These are phyloP conservation scores for Oncorhynchus clarkii DNA, from an alignment of 2,113 vertebrate genomes.

Conservation along the genomic window DNA sequence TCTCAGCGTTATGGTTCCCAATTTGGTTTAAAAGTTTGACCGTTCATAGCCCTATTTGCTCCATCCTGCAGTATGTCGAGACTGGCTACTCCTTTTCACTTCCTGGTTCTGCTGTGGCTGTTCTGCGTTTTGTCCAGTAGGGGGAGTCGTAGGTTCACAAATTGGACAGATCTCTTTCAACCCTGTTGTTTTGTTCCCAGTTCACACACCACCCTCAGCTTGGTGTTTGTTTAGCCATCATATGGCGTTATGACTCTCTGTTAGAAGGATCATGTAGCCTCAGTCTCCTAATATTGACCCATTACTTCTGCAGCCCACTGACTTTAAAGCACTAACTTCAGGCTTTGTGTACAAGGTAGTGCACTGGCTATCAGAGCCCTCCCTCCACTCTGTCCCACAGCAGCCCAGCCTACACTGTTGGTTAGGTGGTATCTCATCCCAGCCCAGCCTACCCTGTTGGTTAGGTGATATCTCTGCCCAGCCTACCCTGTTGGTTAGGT, in stretches of 20 bases:
- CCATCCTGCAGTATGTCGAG: background rate
- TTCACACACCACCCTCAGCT: background rate
- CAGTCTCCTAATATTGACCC: background rate
- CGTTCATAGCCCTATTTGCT: no score
- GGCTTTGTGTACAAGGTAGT: no score
- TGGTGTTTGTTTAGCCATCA: background rate
- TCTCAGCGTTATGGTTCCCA: no score
- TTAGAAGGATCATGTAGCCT: background rate
- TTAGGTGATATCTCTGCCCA: background rate
- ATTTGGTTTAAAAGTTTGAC: no score
- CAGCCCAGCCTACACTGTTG: no score
- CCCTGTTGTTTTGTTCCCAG: background rate
- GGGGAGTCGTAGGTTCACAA: background rate
- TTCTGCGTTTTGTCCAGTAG: background rate
- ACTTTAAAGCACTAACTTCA: no score
- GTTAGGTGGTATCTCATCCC: no score
- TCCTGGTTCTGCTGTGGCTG: background rate
- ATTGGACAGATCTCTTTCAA: background rate
- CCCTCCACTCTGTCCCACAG: no score
- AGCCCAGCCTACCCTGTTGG: no score
- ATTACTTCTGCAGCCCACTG: background rate
- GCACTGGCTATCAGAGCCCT: background rate
- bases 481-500: background rate
- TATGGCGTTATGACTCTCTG: background rate
- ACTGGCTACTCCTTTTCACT: background rate